These are phyloP conservation scores for Caenorhabditis briggsae DNA, from an alignment of 1,140 invertebrate species.

Conservation along the genomic window DNA sequence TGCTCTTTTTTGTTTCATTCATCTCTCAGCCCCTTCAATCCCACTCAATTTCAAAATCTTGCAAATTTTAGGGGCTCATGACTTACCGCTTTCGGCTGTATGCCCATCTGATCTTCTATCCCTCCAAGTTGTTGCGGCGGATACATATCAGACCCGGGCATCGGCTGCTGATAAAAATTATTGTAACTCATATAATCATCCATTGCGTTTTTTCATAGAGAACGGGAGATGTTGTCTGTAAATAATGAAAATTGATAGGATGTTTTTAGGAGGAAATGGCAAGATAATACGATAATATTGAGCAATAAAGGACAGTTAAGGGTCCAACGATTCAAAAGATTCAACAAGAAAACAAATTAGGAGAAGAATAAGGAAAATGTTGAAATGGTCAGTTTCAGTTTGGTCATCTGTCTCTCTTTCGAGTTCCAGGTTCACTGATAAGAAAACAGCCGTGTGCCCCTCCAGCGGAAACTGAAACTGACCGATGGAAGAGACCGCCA, in stretches of 20 bases:
- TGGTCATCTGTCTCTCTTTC: conserved; percentile 5
- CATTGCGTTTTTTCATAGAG: conserved; percentile 46
- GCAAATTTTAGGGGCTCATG: neutral
- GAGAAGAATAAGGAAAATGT: neutral
- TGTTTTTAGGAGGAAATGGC: neutral
- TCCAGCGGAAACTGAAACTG: conserved; percentile 17
- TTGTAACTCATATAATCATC: conserved; percentile 47
- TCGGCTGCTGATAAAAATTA: conserved; percentile 36
- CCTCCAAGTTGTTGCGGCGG: neutral
- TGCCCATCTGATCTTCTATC: conserved; percentile 20
- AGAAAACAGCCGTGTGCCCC: neutral
- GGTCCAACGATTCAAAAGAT: neutral
- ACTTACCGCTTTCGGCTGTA: conserved; percentile 40
- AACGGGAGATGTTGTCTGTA: conserved; percentile 3
- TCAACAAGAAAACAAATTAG: neutral
- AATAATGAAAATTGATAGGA: neutral
- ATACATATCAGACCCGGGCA: conserved; percentile 45
- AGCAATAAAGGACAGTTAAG: too few species aligned
- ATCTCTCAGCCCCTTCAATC: too few species aligned
- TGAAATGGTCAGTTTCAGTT: neutral
- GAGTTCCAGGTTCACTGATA: conserved; percentile 50
- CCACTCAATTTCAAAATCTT: conserved; percentile 10
- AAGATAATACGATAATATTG: neutral
- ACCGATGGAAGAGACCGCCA: conserved; percentile 22
- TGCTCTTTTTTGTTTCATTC: neutral